These are phyloP conservation scores for Catharus ustulatus DNA, from an alignment of 2,797 vertebrate species.

Conservation along the genomic window DNA sequence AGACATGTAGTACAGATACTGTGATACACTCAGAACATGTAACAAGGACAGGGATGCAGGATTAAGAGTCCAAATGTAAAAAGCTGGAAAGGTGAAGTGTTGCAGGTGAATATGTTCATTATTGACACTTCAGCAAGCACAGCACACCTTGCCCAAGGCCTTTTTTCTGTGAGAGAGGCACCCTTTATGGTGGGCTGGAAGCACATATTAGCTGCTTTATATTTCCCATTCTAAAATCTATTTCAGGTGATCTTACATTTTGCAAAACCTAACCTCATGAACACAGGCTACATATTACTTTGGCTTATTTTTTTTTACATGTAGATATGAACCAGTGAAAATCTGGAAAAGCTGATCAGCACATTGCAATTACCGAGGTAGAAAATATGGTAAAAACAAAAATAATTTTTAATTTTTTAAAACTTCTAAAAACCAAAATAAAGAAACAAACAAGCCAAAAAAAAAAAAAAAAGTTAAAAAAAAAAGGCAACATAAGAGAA, in stretches of 20 bases:
- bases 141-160: neutral
- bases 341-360: neutral
- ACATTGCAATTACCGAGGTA: neutral
- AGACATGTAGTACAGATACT: neutral
- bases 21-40: neutral
- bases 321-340: neutral
- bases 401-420: neutral
- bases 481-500: neutral
- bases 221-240: neutral
- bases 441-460: too few species aligned
- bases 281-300: neutral
- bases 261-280: neutral
- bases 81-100: neutral
- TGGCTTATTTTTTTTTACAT: neutral
- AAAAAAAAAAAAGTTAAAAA: too few species aligned
- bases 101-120: neutral
- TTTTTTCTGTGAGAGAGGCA: neutral
- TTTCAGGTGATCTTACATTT: neutral
- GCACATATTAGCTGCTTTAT: neutral
- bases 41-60: neutral
- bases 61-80: neutral
- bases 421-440: fast-evolving
- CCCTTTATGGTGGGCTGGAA: neutral
- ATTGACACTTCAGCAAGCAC: neutral
- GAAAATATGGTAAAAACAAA: neutral